Percentiles rank a stretch among this genome's conserved stretches.
Evolutionary conservation across 2,888 invertebrate species (phyloP).

Genomic region (Mesorhabditis sp.): DNA sequence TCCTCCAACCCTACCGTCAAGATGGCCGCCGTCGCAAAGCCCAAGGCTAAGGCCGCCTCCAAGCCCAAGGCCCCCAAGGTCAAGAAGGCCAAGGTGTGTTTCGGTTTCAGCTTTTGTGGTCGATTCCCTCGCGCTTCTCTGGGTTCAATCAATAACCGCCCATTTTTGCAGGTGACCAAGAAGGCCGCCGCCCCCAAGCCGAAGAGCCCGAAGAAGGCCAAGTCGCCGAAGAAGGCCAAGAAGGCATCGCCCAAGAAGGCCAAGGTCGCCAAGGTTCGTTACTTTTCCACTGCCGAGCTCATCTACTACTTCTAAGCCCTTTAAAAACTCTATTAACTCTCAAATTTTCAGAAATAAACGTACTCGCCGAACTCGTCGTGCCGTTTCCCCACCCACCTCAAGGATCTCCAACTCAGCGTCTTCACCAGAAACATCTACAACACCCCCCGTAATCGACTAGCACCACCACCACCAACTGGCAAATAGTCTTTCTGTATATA

Average conservation of each 20-base stretch:
- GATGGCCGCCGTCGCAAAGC: slow-evolving; percentile 6
- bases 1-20: background rate
- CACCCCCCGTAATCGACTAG: background rate
- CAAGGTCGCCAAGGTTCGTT: no score
- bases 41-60: background rate
- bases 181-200: background rate
- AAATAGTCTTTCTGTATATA: background rate
- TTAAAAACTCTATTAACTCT: background rate
- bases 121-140: no score
- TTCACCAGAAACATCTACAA: background rate
- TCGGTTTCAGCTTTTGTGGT: background rate
- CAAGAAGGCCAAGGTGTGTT: background rate
- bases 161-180: background rate
- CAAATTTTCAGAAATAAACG: background rate
- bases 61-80: slow-evolving; percentile 3
- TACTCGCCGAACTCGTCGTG: background rate
- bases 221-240: background rate
- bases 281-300: no score
- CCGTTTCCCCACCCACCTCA: background rate
- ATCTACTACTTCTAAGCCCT: no score
- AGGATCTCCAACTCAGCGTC: slow-evolving; percentile 6
- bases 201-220: background rate
- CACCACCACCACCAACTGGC: background rate
- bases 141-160: background rate
- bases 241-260: no score